Percentiles rank a stretch among this genome's conserved stretches.
Evolutionary conservation across 2,113 vertebrate species (phyloP).

Genomic region (Meleagris gallopavo): DNA sequence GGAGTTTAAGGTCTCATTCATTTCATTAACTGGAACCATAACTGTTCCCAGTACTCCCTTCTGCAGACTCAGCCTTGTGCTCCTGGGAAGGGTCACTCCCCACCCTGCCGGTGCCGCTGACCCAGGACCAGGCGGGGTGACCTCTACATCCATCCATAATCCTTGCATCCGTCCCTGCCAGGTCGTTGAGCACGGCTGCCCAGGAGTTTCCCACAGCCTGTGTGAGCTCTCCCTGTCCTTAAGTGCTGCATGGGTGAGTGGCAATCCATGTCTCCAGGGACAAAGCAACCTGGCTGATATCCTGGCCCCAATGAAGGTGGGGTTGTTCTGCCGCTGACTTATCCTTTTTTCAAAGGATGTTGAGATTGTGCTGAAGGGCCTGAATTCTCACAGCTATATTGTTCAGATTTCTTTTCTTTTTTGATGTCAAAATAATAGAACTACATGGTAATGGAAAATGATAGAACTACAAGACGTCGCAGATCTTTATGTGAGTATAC

Average conservation of each 20-base stretch:
- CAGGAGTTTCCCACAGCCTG: background rate
- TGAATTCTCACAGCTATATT: background rate
- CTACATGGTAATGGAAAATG: background rate
- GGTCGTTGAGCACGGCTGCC: background rate
- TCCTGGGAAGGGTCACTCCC: background rate
- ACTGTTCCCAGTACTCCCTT: background rate
- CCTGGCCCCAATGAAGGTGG: background rate
- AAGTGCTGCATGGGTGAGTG: background rate
- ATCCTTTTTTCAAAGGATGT: too few species aligned
- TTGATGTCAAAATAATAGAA: constrained; percentile 10
- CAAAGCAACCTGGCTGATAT: background rate
- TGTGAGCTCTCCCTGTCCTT: background rate
- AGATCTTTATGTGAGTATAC: background rate
- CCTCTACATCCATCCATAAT: background rate
- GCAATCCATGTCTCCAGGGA: background rate
- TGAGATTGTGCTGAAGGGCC: background rate
- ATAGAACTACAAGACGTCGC: background rate
- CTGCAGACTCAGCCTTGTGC: background rate
- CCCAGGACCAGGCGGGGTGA: background rate
- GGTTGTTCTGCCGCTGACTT: background rate
- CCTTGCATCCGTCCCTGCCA: background rate
- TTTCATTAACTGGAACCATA: background rate
- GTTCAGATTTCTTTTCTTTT: background rate
- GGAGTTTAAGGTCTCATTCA: background rate
- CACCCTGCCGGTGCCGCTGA: background rate